phyloP scores from a whole-genome alignment of 2,888 invertebrate genomes.

The Oscheius myriophilus region DNA sequence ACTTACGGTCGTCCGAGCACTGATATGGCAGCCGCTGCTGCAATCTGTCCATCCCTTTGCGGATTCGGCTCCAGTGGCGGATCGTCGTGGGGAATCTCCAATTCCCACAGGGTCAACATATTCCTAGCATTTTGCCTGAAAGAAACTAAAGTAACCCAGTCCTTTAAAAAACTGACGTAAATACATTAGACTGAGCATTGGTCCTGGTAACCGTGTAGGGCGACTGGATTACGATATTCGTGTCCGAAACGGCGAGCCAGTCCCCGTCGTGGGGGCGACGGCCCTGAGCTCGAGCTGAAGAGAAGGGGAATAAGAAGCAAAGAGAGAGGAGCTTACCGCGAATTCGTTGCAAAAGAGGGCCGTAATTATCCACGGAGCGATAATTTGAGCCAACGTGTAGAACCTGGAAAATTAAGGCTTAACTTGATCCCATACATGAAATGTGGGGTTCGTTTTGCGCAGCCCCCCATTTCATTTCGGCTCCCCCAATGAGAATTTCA shows the following conservation, averaged over 20 bases:
- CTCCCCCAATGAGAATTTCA: too few relatives aligned
- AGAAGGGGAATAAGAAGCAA: neutral
- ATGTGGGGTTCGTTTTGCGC: too few relatives aligned
- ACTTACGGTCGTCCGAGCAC: slow-evolving; percentile 41
- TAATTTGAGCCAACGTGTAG: slow-evolving; percentile 8
- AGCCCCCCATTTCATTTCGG: too few relatives aligned
- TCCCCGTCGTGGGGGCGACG: slow-evolving; percentile 31
- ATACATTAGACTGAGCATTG: slow-evolving; percentile 23
- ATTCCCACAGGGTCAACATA: slow-evolving; percentile 43
- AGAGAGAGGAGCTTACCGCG: neutral
- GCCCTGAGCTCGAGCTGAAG: slow-evolving; percentile 12
- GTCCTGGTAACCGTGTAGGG: slow-evolving; percentile 41
- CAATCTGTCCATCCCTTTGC: slow-evolving; percentile 45
- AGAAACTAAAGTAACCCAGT: neutral
- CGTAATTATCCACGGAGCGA: neutral
- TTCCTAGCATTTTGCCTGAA: slow-evolving; percentile 9
- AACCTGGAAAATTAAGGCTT: slow-evolving; percentile 5
- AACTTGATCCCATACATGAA: too few relatives aligned
- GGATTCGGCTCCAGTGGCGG: slow-evolving; percentile 33
- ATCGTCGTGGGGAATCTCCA: slow-evolving; percentile 41
- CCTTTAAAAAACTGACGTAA: slow-evolving; percentile 3
- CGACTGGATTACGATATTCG: slow-evolving; percentile 49
- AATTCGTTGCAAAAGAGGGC: neutral
- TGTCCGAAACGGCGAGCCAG: slow-evolving; percentile 36
- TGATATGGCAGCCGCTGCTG: slow-evolving; percentile 50